Base-by-base conservation (phyloP, 2,113 vertebrate species). In the Anthoscopus minutus region DNA sequence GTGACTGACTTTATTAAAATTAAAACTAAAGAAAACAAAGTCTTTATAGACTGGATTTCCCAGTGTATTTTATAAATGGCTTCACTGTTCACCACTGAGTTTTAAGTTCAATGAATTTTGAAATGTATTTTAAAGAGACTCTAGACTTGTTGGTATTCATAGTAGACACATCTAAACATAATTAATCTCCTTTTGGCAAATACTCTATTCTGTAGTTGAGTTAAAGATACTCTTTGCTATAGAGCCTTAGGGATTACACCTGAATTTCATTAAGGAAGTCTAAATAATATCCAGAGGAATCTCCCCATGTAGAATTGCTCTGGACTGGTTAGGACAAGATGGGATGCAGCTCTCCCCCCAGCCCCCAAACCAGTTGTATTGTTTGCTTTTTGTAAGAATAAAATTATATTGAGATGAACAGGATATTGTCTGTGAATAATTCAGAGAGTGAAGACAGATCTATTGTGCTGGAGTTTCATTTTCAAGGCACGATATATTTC, bases 211-310 rank as follows among this genome's bases (percentile, higher is more conserved):
- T 97, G 84, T 81, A 97, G 92, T 94, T 98, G 92, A 98, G 96
- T 96, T 96, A 96, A 96, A 97, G 96, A 86, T 95, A 83, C 95
- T 97, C 93, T 97, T 78, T 97, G 95, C 92, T 94, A 94, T 97
- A 98, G 96, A 97, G 98, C 98, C 98, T 97, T 88, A 95, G 98
- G 98, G 97, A 97, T 97, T 98, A 96, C 98, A 99, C 98, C 98
- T 99, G 98, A 99, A 98, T 97, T 97, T 98, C 96, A 97, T 97
- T 95, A 97, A 90, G 94, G 58, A 97, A 95, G 88, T 83, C 96
- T 92, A 95, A 97, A 92, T 97, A 97, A 94, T 97, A 97, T 92
- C 72, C 62, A 91, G 79, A 97, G 94, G 95, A 97, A 97, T 98
- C 96, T 97, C 73, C 60, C 35, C 78, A 90, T 92, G 96, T 89